Evolutionary conservation across 2,888 invertebrate genomes (phyloP), one percentile per base, ranked within the genome.

Genomic region (Drosophila atripex): DNA sequence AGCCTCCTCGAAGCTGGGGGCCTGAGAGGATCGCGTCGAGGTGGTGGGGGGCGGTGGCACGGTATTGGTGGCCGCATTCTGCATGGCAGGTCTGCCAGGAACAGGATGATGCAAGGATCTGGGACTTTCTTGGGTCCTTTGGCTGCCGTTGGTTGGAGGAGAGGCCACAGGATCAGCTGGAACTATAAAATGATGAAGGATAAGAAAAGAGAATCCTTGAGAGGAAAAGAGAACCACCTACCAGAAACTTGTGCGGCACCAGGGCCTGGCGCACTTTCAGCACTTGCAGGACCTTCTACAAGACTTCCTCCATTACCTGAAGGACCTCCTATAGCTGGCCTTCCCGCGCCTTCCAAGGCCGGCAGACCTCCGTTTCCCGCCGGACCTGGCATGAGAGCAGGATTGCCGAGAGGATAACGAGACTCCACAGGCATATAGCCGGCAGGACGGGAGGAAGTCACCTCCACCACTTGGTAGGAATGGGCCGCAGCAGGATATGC

Each of bases 1-100:
- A 1, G 71, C 74, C 18, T 83, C 77, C n/a, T 73, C 77, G n/a
- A 82, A 84, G 47, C 59, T 71, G 12, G 70, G 50, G 12, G 35
- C 12, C 9, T 16, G 9, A 0, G 32, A 5, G 5, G 69, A 6
- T 28, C 12, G 7, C 7, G 2, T 7, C 39, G n/a, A 12, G 30
- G 5, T 16, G 54, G 12, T 5, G 38, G 8, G 35, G 2, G 23
- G 11, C 12, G 45, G 28, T 14, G 23, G 9, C 5, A 59, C 23
- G 8, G 76, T 80, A n/a, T 82, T 82, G n/a, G 80, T 71, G 16
- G 71, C 45, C 18, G 50, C 60, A 9, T 45, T 41, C 2, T 50
- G 56, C 30, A 52, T 45, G 1, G 12, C 35, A 1, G 73, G 73
- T 11, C 45, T 70, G 2, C 8, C 4, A 8, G 39, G 38, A 8